Evolutionary conservation across 2,888 invertebrate genomes (phyloP).

Genomic region (Tanytarsus gracilentus): DNA sequence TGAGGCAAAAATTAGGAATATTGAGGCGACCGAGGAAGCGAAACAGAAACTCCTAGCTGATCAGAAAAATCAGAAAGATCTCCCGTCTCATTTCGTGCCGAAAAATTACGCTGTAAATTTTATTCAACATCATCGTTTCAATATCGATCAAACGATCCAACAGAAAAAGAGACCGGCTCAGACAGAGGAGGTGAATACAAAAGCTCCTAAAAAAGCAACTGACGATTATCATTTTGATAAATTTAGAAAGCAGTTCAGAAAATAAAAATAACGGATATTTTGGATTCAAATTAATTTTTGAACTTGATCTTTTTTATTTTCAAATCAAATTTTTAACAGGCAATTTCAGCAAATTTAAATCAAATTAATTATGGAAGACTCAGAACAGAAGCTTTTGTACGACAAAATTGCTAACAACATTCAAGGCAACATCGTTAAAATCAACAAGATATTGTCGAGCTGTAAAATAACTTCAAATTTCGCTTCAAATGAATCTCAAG

Average conservation of each 20-base stretch:
- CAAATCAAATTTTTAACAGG: too few relatives aligned
- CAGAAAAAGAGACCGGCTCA: constrained; percentile 42
- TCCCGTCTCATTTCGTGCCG: constrained; percentile 90
- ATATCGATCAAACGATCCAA: constrained; percentile 63
- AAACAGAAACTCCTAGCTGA: constrained; percentile 87
- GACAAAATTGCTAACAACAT: neutral
- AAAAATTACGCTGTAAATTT: constrained; percentile 98
- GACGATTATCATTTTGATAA: constrained; percentile 96
- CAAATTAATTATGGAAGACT: too few relatives aligned
- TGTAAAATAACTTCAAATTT: neutral
- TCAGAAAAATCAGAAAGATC: constrained; percentile 82
- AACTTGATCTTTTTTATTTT: too few relatives aligned
- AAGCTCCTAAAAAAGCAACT: constrained; percentile 81
- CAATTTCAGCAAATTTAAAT: too few relatives aligned
- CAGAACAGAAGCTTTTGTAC: too few relatives aligned
- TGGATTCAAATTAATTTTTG: too few relatives aligned
- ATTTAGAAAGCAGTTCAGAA: constrained; percentile 88
- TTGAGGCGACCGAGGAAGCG: constrained; percentile 98
- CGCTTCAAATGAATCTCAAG: neutral
- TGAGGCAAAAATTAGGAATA: constrained; percentile 96
- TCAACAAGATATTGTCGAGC: neutral
- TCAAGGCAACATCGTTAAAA: neutral
- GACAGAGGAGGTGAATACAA: constrained; percentile 47
- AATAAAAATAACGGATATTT: too few relatives aligned
- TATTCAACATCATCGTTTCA: constrained; percentile 94